phyloP scores from a whole-genome alignment of 2,797 vertebrate species.

The Paratrypauchen microcephalus region DNA sequence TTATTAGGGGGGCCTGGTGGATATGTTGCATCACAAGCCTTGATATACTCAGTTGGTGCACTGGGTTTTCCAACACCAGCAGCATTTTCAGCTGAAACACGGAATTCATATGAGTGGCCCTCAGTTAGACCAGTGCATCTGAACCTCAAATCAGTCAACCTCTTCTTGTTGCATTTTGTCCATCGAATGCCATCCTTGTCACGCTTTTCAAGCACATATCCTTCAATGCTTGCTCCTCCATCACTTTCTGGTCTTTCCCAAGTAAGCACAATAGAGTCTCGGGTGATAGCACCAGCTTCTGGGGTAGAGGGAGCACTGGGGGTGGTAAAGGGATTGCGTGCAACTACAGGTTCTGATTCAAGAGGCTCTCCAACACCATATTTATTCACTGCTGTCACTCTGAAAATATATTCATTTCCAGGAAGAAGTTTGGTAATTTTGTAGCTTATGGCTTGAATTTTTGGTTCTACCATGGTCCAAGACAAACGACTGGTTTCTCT shows the following conservation, averaged over 20 bases:
- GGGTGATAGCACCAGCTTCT: constrained; percentile 84
- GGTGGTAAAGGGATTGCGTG: constrained; percentile 91
- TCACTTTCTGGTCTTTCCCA: constrained; percentile 95
- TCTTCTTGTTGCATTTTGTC: constrained; percentile 93
- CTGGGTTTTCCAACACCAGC: constrained; percentile 91
- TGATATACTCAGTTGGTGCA: constrained; percentile 86
- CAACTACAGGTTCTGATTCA: constrained; percentile 88
- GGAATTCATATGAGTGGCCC: constrained; percentile 95
- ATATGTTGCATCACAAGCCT: constrained; percentile 91
- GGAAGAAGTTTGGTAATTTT: constrained; percentile 94
- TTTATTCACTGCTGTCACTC: constrained; percentile 97
- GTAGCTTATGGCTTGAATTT: constrained; percentile 90
- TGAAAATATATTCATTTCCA: constrained; percentile 98
- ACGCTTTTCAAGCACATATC: constrained; percentile 96
- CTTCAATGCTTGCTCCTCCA: constrained; percentile 90
- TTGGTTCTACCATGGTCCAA: constrained; percentile 93
- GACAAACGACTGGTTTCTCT: constrained; percentile 94
- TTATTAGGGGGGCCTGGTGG: constrained; percentile 94
- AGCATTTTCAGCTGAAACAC: constrained; percentile 95
- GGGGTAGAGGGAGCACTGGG: constrained; percentile 90
- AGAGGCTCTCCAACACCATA: constrained; percentile 95
- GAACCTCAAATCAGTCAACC: constrained; percentile 91
- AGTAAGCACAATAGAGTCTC: constrained; percentile 90
- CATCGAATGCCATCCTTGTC: constrained; percentile 97
- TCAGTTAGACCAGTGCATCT: constrained; percentile 89